Base-by-base conservation (phyloP, 2,888 invertebrate species). In the Lamellibrachia satsuma region DNA sequence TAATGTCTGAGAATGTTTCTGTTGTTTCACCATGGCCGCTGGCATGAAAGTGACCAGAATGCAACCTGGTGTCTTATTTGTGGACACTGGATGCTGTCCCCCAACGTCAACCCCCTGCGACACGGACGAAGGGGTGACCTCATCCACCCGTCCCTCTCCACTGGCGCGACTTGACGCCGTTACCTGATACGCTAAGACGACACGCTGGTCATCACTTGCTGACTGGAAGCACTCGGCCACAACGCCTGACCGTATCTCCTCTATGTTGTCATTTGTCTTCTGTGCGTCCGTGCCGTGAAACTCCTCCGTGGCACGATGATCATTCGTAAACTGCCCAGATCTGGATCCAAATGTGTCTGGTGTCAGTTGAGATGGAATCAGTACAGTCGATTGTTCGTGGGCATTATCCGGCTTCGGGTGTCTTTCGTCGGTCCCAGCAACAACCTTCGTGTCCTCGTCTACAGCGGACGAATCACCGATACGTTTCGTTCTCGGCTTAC, bases 21-120 rank as follows among this genome's bases (percentile, higher is more conserved):
- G 75, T 6, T 75, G 11, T 75, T 75, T 75, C 22, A 75, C 22
- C 75, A 75, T 75, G 4, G 15, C 75, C 22, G 75, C 75, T 75
- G 75, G 75, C 75, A 75, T 11, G 75, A 75, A 75, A 22, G 75
- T 75, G 75, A 75, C 75, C 75, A 75, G 75, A 75, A 75, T 75
- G 75, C 75, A 22, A 22, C 75, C 75, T n/a, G 75, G 75, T 75
- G 75, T 75, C 22, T 75, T 75, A 6, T 75, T 11, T 75, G 3
- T n/a, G 15, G 75, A 22, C 6, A 15, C n/a, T 15, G 6, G 75
- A 22, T 15, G 75, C n/a, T 75, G 75, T 22, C 75, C 75, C 22
- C 15, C 75, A n/a, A 15, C 75, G n/a, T 75, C 75, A 75, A 15
- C 75, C 75, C 22, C 75, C 4, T n/a, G 75, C 2, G 75, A 75